Conservation (phyloP, 2,797 vertebrate species). For the Brotula barbata region DNA sequence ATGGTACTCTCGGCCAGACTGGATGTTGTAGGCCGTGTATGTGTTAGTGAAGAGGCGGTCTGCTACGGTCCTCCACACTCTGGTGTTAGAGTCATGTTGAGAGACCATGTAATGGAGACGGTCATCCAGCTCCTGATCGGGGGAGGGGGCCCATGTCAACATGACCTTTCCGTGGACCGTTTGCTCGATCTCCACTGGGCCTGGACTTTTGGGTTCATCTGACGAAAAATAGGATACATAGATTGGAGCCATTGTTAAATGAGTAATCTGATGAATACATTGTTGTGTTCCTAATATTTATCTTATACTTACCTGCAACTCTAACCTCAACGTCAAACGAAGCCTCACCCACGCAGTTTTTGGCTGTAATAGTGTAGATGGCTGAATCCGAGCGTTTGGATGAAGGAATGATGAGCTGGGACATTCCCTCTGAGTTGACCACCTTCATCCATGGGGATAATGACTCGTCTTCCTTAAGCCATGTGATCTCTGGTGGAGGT, state of each 20-base stretch:
- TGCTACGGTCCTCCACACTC: conserved; percentile 79
- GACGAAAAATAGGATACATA: conserved; percentile 1
- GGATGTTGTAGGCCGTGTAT: conserved; percentile 79
- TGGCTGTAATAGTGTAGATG: conserved; percentile 80
- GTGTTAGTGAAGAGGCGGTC: conserved; percentile 82
- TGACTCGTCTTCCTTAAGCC: conserved; percentile 84
- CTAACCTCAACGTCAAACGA: conserved; percentile 81
- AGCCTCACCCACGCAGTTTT: conserved; percentile 75
- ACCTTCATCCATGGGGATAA: conserved; percentile 72
- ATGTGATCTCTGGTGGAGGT: conserved; percentile 82
- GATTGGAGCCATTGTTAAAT: background rate
- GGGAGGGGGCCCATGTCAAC: conserved; percentile 84
- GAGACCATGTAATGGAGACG: conserved; percentile 82
- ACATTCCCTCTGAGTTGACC: conserved; percentile 74
- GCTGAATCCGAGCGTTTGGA: conserved; percentile 81
- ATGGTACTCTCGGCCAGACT: conserved; percentile 82
- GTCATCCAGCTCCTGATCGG: conserved; percentile 79
- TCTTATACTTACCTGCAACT: conserved; percentile 82
- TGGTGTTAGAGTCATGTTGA: conserved; percentile 75
- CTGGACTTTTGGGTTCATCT: conserved; percentile 86
- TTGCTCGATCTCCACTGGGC: conserved; percentile 82
- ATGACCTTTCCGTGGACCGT: conserved; percentile 81
- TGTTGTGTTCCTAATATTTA: background rate
- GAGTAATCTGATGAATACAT: background rate
- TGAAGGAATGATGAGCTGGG: conserved; percentile 82